Conservation (phyloP, 2,113 vertebrate genomes). For the Syngnathus floridae region DNA sequence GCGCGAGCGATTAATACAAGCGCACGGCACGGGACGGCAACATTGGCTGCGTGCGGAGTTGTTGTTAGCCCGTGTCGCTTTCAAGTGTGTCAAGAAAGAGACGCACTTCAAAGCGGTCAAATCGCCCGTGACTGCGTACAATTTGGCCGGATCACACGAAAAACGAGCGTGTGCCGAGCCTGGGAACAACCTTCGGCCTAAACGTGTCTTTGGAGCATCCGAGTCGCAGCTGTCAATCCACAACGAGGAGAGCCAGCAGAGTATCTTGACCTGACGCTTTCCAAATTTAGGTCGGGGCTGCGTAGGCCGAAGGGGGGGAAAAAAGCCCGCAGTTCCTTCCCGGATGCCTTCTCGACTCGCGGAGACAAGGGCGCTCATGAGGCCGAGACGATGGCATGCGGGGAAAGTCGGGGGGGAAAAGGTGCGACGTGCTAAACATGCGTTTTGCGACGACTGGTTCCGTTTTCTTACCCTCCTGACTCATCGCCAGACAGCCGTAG, state of each 20-base stretch:
- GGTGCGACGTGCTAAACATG: background rate
- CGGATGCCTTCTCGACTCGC: conserved; percentile 3
- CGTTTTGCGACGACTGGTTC: conserved; percentile 8
- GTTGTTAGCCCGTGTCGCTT: conserved; percentile 32
- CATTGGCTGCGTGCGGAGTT: conserved; percentile 35
- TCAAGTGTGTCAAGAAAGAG: conserved; percentile 4
- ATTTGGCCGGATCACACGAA: conserved; percentile 14
- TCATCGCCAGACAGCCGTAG: conserved; percentile 26
- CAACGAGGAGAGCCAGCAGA: conserved; percentile 17
- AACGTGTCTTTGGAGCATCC: background rate
- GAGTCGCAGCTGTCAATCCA: conserved; percentile 37
- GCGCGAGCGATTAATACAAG: background rate
- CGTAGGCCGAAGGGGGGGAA: conserved; percentile 46
- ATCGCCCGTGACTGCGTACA: background rate
- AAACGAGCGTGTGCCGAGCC: background rate
- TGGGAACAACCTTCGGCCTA: background rate
- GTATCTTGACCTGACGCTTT: conserved; percentile 40
- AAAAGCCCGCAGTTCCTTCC: conserved; percentile 26
- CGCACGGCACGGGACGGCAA: background rate
- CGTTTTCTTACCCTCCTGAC: conserved; percentile 24
- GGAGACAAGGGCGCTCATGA: conserved; percentile 4
- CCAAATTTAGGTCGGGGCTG: conserved; percentile 65
- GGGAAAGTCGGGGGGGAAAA: conserved; percentile 11
- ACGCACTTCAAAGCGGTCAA: conserved; percentile 10
- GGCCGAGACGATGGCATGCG: background rate